Evolutionary conservation across 1,140 invertebrate species (phyloP), one percentile per base, ranked within the genome.

Genomic region (Aphelinus certus): DNA sequence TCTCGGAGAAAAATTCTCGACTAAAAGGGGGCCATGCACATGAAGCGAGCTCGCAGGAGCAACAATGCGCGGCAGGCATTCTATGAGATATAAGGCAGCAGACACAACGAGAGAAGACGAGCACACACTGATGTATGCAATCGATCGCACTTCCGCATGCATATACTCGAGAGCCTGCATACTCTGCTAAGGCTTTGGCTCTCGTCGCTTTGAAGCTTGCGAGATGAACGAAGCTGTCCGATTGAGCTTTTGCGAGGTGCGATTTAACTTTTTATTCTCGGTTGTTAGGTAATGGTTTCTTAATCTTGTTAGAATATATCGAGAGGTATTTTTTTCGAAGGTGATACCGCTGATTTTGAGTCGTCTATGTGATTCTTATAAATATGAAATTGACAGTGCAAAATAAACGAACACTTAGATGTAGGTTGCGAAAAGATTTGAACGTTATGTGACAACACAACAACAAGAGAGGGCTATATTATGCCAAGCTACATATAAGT

Each of bases 51-150:
- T 43, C 26, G 56, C 26, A 26, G 10, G 43, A n/a, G 43, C 51
- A 10, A n/a, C 5, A 58, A 58, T 49, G 53, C 56, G 58, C 56
- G 58, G 46, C 55, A 60, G 46, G 3, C 66, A 49, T 58, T 69
- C 56, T 42, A 3, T 26, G 53, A 57, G 43, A 55, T 46, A 26
- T 26, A 26, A 26, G 26, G 26, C 26, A 26, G 26, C 26, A 66
- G 49, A 55, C 64, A 45, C n/a, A 66, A 9, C 26, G 5, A 7
- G 48, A 9, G n/a, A 57, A 56, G 62, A 46, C 45, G 57, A 49
- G 56, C 48, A 61, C 48, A 56, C 64, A 67, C 26, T 26, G 26
- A 26, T 26, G 43, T 55, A 73, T 67, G 48, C n/a, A 67, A 67
- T 67, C 64, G 56, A 67, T 61, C 56, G 43, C 42, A 10, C 49